Base-by-base conservation (phyloP, 1,140 invertebrate genomes). In the Halyomorpha halys region DNA sequence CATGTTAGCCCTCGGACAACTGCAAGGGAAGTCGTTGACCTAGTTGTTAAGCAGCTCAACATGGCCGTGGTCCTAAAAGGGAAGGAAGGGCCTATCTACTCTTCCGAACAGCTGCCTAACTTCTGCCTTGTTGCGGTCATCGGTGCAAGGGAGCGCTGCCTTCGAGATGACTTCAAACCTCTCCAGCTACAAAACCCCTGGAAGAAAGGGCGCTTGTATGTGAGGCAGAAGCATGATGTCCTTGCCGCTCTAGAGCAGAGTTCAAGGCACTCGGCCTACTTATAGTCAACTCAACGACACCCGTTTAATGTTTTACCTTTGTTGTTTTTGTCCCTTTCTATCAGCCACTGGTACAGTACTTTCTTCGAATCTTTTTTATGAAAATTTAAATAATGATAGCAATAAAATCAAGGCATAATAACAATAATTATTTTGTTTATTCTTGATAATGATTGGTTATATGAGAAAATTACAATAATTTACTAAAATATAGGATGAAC, bases 51-150 rank as follows among this genome's bases (percentile, higher is more conserved):
- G 72, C 92, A 97, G 73, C 77, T 97, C 3, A 96, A 95, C 75
- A 92, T 94, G 84, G 91, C 92, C 0, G 89, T 91, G 19, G 81
- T 90, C 15, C 72, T 91, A 0, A 94, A 94, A 73, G 87, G 89
- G 0, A 86, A 87, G 74, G 81, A 86, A 21, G 90, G 89, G 0
- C 91, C 91, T 0, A 86, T 91, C 21, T 95, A 96, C 71, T 80
- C 83, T 0, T 81, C 85, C 0, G 86, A 90, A 51, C 84, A 86
- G 72, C 75, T 90, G 61, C 81, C 83, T 21, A 90, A 93, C 70
- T 97, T 96, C 73, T 97, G 93, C 74, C 78, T 98, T 18, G 94
- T 97, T 0, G 91, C 92, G 0, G 91, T 96, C 16, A 93, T 97
- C 54, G 94, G 94, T 2, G 90, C 91, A 0, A 76, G 93, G 13